Base-by-base conservation (phyloP, 2,113 vertebrate species). In the Naja naja region DNA sequence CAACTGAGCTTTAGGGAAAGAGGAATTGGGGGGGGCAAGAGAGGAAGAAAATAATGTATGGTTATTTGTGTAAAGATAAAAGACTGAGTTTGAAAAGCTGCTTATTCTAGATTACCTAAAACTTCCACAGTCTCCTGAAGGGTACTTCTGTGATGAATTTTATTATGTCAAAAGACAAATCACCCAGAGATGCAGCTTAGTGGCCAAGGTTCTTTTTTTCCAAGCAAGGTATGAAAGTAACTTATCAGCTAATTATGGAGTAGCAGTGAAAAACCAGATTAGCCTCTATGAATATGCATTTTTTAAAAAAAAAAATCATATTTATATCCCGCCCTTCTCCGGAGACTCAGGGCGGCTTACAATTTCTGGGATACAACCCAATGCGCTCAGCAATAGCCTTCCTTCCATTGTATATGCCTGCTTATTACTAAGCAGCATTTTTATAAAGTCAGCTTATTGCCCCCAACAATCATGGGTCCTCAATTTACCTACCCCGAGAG, bases 211-310 rank as follows among this genome's bases (percentile, higher is more conserved):
- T 39, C 54, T 56, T 39, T 34, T 53, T 88, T 20, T 27, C 22
- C n/a, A 56, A 56, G 53, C 23, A 34, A 34, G n/a, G 20, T 20
- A 39, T 34, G 27, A 39, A 56, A 25, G n/a, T 58, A 58, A 34
- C 20, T 54, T 88, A n/a, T 20, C 87, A 39, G 20, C 9, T 39
- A 34, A 88, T 39, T 88, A 55, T 58, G 54, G 3, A 27, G 4
- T 34, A 43, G 7, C 22, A 43, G 74, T 22, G 74, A 81, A 43
- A 74, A 43, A 22, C 30, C 53, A 49, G 89, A 34, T 90, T 87
- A 27, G 45, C 30, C 60, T 91, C 91, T 58, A 81, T 16, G 58
- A 89, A 93, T 64, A 90, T 74, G 20, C 94, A 93, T 91, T n/a
- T n/a, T n/a, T n/a, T n/a, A n/a, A n/a, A n/a, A n/a, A n/a, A n/a